Base-by-base conservation (phyloP, 2,113 vertebrate species). In the Cyprinodon tularosa region DNA sequence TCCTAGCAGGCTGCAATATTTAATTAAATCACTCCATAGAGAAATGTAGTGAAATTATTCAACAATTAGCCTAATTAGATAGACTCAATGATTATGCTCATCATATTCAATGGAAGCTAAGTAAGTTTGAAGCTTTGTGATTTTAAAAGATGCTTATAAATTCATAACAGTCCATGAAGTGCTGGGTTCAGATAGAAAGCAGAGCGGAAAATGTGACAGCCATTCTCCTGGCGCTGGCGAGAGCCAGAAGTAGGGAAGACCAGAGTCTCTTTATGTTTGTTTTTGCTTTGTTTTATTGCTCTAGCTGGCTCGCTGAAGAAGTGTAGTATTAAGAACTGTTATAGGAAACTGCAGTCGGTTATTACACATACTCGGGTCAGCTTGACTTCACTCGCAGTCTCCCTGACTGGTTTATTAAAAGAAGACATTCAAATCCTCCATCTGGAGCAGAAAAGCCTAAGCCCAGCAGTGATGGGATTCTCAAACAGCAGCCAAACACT, bases 271-370 rank as follows among this genome's bases (percentile, higher is more conserved):
- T 59, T 36, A 20, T 50, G 48, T 50, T 66, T 75, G 72, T 82
- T 82, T 72, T 77, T 38, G 39, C 70, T 83, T 84, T 73, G 73
- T 77, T 81, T 76, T 81, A 77, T 76, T 73, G 69, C 75, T 62
- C 66, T 76, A 40, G 59, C 73, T 48, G 67, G 1, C 73, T 74
- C 60, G 1, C 40, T 42, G 42, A 71, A 66, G 77, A 67, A 5
- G 40, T 78, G 80, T 72, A 1, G 65, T 75, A 62, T 78, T 17
- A 68, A 65, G 76, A 37, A 45, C 81, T 88, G 80, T 84, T 69
- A 6, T 72, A 66, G 3, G 82, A 86, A 85, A 84, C 76, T 68
- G 47, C 76, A 82, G 47, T 82, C 70, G 82, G 69, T 77, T 76
- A 66, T 84, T 88, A 85, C 84, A 81, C 64, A 44, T 3, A 59